These are phyloP conservation scores for Chelidonichthys spinosus DNA, from an alignment of 2,797 vertebrate species.

Conservation along the genomic window DNA sequence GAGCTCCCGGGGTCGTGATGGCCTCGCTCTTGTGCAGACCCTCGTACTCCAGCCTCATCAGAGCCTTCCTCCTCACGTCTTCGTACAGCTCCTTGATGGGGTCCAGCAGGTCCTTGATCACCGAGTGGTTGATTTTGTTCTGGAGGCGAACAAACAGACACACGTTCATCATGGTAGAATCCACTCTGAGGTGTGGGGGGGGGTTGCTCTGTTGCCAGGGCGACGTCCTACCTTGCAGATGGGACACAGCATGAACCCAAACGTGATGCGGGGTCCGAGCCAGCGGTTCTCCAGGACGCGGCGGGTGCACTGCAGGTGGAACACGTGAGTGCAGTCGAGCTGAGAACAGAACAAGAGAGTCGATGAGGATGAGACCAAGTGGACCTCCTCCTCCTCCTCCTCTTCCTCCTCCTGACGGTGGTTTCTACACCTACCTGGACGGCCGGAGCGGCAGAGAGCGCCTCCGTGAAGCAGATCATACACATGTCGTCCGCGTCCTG, in stretches of 20 bases:
- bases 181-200: conserved; percentile 3
- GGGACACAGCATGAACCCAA: conserved; percentile 99
- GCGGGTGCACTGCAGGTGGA: conserved; percentile 97
- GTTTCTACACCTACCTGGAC: conserved; percentile 87
- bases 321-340: conserved; percentile 99
- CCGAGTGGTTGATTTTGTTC: conserved; percentile 99
- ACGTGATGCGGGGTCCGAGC: conserved; percentile 98
- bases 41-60: conserved; percentile 98
- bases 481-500: conserved; percentile 99
- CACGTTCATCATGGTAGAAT: background rate
- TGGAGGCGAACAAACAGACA: conserved; percentile 72
- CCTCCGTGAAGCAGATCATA: conserved; percentile 99
- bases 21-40: conserved; percentile 98
- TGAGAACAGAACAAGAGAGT: conserved; percentile 65
- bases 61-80: conserved; percentile 96
- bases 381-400: too few relatives aligned
- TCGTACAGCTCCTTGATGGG: conserved; percentile 99
- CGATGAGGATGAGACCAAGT: too few relatives aligned
- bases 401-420: accelerated
- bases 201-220: conserved; percentile 12
- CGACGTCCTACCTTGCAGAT: conserved; percentile 93
- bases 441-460: conserved; percentile 97
- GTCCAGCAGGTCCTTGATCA: conserved; percentile 97
- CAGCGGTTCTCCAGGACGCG: conserved; percentile 98
- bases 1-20: conserved; percentile 96